A percentile compares a stretch with the other conserved stretches of the same genome.
Evolutionary conservation across 2,888 invertebrate genomes (phyloP).

Genomic region (Eupithecia abbreviata): DNA sequence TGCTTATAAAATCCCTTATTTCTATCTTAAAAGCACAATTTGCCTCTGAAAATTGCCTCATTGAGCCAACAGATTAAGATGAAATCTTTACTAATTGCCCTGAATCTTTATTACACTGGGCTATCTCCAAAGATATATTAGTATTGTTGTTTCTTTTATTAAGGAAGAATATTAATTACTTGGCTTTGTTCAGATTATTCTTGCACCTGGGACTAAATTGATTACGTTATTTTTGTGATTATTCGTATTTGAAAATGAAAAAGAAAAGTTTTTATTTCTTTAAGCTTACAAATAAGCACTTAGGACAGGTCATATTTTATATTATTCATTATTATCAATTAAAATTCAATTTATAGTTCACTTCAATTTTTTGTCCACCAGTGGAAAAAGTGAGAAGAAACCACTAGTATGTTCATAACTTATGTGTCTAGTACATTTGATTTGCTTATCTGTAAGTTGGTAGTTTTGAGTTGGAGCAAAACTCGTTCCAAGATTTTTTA

Average conservation of each 20-base stretch:
- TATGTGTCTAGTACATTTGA: no score
- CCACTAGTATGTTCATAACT: no score
- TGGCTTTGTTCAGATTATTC: constrained; percentile 8
- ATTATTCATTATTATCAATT: no score
- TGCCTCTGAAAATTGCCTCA: constrained; percentile 16
- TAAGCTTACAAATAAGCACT: no score
- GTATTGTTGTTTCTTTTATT: constrained; percentile 26
- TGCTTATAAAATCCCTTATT: not conserved
- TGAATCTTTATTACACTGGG: constrained; percentile 31
- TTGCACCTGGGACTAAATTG: constrained; percentile 19
- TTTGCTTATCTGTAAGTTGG: no score
- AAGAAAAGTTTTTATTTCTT: no score
- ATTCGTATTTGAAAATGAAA: not conserved
- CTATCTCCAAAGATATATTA: constrained; percentile 40
- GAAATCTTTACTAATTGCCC: constrained; percentile 36
- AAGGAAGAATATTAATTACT: constrained; percentile 14
- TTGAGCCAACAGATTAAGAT: constrained; percentile 28
- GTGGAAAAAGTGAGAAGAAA: no score
- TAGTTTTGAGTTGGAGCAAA: no score
- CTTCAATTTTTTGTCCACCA: no score
- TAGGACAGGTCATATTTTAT: no score
- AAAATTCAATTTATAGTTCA: no score
- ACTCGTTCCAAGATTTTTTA: no score
- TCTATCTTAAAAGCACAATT: constrained; percentile 5
- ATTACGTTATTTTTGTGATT: not conserved